These are phyloP conservation scores for Marronus borbonicus DNA, from an alignment of 2,888 invertebrate species.

Conservation along the genomic window DNA sequence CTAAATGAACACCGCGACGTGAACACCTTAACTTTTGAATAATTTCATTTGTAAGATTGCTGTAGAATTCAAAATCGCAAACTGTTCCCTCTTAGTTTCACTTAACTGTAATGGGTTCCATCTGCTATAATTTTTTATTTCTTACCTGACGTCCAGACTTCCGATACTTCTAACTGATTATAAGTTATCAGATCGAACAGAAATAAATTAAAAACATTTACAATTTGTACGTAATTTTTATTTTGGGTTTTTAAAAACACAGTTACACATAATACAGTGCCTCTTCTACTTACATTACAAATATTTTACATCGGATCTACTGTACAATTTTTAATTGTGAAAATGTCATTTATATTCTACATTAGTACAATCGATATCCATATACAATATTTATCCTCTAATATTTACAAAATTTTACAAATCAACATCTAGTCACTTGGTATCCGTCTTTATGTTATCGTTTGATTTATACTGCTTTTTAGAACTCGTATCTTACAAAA, in stretches of 20 bases:
- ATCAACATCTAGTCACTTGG: conserved; percentile 9
- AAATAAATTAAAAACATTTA: background rate
- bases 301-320: conserved; percentile 54
- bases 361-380: conserved; percentile 51
- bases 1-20: too few species aligned
- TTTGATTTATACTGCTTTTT: conserved; percentile 17
- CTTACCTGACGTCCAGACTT: too few species aligned
- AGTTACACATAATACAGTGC: conserved; percentile 47
- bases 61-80: too few species aligned
- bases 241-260: conserved; percentile 53
- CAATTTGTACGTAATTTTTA: conserved; percentile 51
- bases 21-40: too few species aligned
- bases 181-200: background rate
- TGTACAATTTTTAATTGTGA: conserved; percentile 55
- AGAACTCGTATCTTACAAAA: conserved; percentile 18
- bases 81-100: too few species aligned
- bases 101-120: too few species aligned
- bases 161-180: too few species aligned
- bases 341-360: conserved; percentile 54
- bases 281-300: conserved; percentile 48
- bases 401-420: conserved; percentile 49
- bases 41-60: too few species aligned
- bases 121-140: too few species aligned
- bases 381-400: conserved; percentile 50
- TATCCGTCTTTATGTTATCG: conserved; percentile 11